A percentile compares a stretch with the other conserved stretches of the same genome.
Conservation (phyloP, 2,113 vertebrate species). For the Albula goreensis region DNA sequence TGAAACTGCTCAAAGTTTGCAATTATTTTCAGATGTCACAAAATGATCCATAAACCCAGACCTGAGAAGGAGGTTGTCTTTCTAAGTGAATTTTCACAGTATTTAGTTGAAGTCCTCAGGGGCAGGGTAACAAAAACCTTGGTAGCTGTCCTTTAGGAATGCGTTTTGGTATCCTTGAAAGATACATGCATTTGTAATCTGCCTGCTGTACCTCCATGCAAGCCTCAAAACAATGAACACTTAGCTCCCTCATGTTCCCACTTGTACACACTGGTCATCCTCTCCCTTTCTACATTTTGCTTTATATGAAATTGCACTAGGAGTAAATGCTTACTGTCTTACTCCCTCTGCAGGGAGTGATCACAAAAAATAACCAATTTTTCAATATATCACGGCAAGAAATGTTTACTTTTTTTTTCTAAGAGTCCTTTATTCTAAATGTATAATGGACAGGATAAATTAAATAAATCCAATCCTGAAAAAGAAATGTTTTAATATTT, state of each 20-base stretch:
- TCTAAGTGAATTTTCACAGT: too few relatives aligned
- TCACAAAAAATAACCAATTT: not conserved
- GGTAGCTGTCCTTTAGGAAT: not conserved
- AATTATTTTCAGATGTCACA: not conserved
- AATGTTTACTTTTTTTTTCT: not conserved
- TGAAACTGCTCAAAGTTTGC: not conserved
- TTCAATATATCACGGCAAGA: not conserved
- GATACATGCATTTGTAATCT: not conserved
- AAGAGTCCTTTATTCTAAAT: not conserved
- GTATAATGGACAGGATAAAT: not conserved
- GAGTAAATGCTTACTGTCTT: not conserved
- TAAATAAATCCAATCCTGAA: not conserved
- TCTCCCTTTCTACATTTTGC: not conserved
- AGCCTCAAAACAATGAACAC: not conserved
- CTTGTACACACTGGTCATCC: not conserved
- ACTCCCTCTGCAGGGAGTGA: not conserved
- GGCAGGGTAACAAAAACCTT: not conserved
- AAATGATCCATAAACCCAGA: not conserved
- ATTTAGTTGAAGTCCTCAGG: not conserved
- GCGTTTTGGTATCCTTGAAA: not conserved
- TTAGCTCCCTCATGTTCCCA: not conserved
- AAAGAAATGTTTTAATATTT: not conserved
- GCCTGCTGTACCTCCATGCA: not conserved
- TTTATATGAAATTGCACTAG: not conserved
- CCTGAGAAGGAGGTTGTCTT: too few relatives aligned